phyloP scores from a whole-genome alignment of 2,888 invertebrate genomes.

The Parasteatoda lunata region DNA sequence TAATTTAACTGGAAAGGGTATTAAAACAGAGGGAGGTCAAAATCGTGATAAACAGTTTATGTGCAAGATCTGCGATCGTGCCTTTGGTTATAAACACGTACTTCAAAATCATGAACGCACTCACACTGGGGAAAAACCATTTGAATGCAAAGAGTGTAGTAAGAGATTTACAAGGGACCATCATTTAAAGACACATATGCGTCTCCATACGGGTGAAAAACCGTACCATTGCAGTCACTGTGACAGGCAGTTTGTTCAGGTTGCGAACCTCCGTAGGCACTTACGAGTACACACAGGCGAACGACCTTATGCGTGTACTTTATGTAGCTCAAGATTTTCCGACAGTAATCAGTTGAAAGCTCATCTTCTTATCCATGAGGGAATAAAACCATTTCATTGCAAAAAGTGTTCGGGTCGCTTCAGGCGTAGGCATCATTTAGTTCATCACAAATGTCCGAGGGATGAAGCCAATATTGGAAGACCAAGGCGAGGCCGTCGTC shows the following conservation, averaged over 20 bases:
- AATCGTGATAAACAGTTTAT: slow-evolving; percentile 86
- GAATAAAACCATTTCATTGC: slow-evolving; percentile 91
- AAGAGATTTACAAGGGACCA: slow-evolving; percentile 94
- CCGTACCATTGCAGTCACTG: slow-evolving; percentile 94
- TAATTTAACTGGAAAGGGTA: slow-evolving; percentile 13
- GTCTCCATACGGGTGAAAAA: slow-evolving; percentile 93
- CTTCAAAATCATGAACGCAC: slow-evolving; percentile 94
- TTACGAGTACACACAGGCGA: slow-evolving; percentile 93
- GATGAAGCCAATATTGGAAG: slow-evolving; percentile 71
- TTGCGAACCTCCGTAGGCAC: slow-evolving; percentile 91
- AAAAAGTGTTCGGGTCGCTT: slow-evolving; percentile 86
- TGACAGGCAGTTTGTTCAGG: slow-evolving; percentile 93
- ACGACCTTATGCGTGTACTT: slow-evolving; percentile 90
- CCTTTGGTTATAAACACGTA: slow-evolving; percentile 96
- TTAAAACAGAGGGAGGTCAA: slow-evolving; percentile 23
- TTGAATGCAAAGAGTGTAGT: slow-evolving; percentile 92
- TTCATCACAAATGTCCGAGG: slow-evolving; percentile 86
- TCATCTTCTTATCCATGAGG: slow-evolving; percentile 89
- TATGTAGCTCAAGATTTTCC: slow-evolving; percentile 89
- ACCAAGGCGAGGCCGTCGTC: slow-evolving; percentile 71
- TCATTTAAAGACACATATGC: slow-evolving; percentile 92
- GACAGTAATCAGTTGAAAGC: slow-evolving; percentile 94
- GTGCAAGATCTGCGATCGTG: slow-evolving; percentile 89
- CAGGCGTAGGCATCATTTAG: slow-evolving; percentile 87
- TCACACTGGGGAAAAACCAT: slow-evolving; percentile 94